phyloP scores from a whole-genome alignment of 2,888 invertebrate genomes.

The Celastrina argiolus region DNA sequence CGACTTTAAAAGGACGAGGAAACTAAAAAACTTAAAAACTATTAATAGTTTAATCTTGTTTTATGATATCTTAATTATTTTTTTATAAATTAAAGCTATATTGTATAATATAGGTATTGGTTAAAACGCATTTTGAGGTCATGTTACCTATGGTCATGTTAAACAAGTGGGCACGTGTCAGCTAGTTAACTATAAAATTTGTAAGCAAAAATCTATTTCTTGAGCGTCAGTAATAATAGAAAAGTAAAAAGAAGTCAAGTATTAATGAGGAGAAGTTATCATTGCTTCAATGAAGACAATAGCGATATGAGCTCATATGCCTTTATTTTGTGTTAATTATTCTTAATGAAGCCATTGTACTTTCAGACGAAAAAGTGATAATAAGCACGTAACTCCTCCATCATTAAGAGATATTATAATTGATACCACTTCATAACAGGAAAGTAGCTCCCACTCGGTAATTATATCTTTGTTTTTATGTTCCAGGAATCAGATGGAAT shows the following conservation, averaged over 20 bases:
- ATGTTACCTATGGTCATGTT: too few relatives aligned
- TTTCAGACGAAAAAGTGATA: slow-evolving; percentile 5
- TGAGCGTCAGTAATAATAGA: neutral
- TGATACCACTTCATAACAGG: neutral
- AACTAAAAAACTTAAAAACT: too few relatives aligned
- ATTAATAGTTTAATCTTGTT: too few relatives aligned
- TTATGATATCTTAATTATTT: too few relatives aligned
- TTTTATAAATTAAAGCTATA: too few relatives aligned
- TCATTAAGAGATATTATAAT: slow-evolving; percentile 8
- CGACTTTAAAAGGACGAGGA: too few relatives aligned
- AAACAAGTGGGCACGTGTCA: too few relatives aligned
- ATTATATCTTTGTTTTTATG: too few relatives aligned
- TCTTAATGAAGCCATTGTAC: neutral
- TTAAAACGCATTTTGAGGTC: too few relatives aligned
- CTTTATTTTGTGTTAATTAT: slow-evolving; percentile 18
- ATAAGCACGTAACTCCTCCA: neutral
- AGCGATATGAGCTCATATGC: neutral
- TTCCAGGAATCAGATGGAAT: neutral
- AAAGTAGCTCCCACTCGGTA: too few relatives aligned
- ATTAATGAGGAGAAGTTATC: slow-evolving; percentile 1
- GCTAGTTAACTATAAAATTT: neutral
- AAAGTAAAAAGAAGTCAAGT: neutral
- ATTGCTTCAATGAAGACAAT: neutral
- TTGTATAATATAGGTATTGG: too few relatives aligned
- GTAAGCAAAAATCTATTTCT: neutral